Conservation (phyloP, 2,797 vertebrate genomes). For the Aphelocoma californica region DNA sequence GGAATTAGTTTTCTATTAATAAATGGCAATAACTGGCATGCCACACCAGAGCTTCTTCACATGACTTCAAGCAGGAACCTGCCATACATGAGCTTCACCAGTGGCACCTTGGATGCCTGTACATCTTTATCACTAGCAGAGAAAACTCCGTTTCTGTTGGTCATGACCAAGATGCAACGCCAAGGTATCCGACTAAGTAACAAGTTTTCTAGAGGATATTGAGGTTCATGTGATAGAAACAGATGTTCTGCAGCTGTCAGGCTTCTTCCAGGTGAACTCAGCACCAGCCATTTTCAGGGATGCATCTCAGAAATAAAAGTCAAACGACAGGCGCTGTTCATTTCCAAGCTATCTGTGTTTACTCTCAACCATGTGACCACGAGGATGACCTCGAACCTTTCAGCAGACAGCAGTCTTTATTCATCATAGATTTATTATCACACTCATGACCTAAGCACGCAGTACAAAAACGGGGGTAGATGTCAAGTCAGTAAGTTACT, state of each 20-base stretch:
- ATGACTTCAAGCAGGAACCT: neutral
- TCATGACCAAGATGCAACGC: too few relatives aligned
- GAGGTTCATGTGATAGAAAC: rapidly evolving
- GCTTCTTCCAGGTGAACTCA: neutral
- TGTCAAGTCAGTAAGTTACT: rapidly evolving
- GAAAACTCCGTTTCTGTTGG: neutral
- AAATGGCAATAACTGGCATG: neutral
- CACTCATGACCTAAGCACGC: rapidly evolving
- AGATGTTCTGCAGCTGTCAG: neutral
- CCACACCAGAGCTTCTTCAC: neutral
- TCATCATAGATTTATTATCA: neutral
- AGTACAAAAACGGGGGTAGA: rapidly evolving
- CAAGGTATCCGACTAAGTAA: neutral
- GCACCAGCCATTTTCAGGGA: too few relatives aligned
- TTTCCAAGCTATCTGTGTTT: neutral
- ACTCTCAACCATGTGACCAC: neutral
- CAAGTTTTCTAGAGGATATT: neutral
- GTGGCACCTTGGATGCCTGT: rapidly evolving
- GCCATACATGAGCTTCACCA: neutral
- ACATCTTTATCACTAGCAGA: neutral
- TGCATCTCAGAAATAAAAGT: neutral
- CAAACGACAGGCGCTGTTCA: neutral
- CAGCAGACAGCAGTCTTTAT: neutral
- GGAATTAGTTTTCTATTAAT: neutral
- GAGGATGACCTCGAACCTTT: neutral